These are phyloP conservation scores for Suricata suricatta DNA, from an alignment of 2,113 vertebrate species.

Conservation along the genomic window DNA sequence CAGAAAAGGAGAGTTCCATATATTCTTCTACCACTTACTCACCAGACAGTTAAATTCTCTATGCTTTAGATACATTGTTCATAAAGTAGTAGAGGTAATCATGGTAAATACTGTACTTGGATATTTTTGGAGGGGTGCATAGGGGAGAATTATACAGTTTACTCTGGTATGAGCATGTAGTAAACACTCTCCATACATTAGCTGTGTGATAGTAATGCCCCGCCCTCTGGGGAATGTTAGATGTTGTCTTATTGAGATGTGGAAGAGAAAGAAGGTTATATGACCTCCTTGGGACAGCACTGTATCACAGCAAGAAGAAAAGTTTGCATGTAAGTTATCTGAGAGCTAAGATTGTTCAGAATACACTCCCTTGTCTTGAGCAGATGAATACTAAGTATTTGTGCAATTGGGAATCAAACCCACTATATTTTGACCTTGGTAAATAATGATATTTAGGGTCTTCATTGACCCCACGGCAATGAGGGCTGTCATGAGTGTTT, in stretches of 20 bases:
- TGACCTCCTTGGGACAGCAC: not conserved
- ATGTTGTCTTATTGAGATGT: not conserved
- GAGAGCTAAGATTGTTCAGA: not conserved
- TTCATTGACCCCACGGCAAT: not conserved
- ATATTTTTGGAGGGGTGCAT: not conserved
- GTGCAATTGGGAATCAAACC: not conserved
- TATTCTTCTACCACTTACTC: not conserved
- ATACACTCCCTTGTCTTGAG: not conserved
- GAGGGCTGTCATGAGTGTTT: not conserved
- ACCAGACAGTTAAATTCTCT: not conserved
- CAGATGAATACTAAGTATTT: not conserved
- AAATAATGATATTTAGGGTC: not conserved
- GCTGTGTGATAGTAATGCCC: not conserved
- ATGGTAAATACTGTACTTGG: not conserved
- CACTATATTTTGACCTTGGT: not conserved
- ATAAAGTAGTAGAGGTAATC: not conserved
- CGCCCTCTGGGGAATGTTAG: not conserved
- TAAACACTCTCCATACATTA: not conserved
- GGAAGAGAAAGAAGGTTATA: not conserved
- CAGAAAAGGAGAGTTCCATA: not conserved
- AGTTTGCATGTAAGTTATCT: not conserved
- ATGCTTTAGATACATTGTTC: not conserved
- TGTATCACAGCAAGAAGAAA: not conserved
- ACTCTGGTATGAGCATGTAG: not conserved
- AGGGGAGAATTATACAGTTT: not conserved